Evolutionary conservation across 2,797 vertebrate species (phyloP).

Genomic region (Somateria mollissima): DNA sequence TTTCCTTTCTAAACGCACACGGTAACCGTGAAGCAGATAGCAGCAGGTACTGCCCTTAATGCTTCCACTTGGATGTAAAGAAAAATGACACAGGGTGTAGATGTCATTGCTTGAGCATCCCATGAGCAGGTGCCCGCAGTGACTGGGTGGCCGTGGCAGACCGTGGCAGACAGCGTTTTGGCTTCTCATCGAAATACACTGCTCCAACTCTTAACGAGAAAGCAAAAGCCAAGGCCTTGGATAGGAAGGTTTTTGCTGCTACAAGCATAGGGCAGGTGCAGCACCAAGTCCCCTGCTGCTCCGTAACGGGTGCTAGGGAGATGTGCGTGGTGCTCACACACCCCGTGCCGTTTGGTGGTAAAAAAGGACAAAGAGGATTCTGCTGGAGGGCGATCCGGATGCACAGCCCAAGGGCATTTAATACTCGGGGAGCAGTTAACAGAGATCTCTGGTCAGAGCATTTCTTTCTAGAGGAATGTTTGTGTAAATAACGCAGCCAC

Average conservation of each 20-base stretch:
- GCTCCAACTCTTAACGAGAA: not conserved
- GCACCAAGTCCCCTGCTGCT: not conserved
- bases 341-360: not conserved
- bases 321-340: not conserved
- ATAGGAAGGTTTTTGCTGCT: not conserved
- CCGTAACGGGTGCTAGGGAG: fast-evolving
- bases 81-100: not conserved
- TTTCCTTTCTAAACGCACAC: not conserved
- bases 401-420: not conserved
- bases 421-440: not conserved
- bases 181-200: not conserved
- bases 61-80: not conserved
- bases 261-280: not conserved
- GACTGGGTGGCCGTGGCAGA: not conserved
- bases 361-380: not conserved
- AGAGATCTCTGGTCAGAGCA: not conserved
- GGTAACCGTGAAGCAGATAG: not conserved
- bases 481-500: not conserved
- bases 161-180: not conserved
- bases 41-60: not conserved
- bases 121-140: not conserved
- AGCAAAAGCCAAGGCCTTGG: not conserved
- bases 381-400: fast-evolving
- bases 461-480: not conserved
- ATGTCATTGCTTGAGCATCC: not conserved